Base-by-base conservation (phyloP, 2,888 invertebrate genomes). In the Drosophila falleni region DNA sequence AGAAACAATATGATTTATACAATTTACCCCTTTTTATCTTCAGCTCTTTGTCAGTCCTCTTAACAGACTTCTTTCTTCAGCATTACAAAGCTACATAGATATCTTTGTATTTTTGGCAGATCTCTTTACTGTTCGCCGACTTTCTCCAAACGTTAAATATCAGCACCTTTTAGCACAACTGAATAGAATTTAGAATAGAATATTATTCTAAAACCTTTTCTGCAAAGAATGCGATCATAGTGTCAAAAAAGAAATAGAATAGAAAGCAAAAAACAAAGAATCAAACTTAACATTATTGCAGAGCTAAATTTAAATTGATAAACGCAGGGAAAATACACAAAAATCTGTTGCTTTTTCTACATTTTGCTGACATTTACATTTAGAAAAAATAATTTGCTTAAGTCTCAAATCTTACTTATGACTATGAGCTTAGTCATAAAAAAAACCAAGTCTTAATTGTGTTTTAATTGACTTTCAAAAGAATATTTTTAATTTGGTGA, bases 1-100 rank as follows among this genome's bases (percentile, higher is more conserved):
- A 78, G 76, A 71, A 63, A 64, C 56, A 61, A 70, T 79, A 82
- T 85, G 86, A 85, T 87, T 85, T 80, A 87, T 87, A 72, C 65
- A 29, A 8, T 59, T 51, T 55, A 53, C 49, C 41, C 51, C 71
- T 50, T 60, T 44, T 72, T 31, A 42, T 15, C 44, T 50, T 29
- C n/a, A 39, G 15, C n/a, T 35, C 63, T 37, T 58, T 33, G 35
- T 51, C 61, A 33, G 64, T 68, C 47, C 31, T 39, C 49, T 71
- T 65, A 74, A 65, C 49, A 29, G 15, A 49, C 68, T 67, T 71
- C 76, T 84, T 84, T 84, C 87, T 60, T 70, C 29, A 33, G 16
- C 11, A 55, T 62, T 59, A 62, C 44, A 49, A 79, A 65, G 58
- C 33, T 26, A 10, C 61, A n/a, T 42, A 11, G 53, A 62, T 65